Base-by-base conservation (phyloP, 2,888 invertebrate species). In the Dorcus parallelipipedus region DNA sequence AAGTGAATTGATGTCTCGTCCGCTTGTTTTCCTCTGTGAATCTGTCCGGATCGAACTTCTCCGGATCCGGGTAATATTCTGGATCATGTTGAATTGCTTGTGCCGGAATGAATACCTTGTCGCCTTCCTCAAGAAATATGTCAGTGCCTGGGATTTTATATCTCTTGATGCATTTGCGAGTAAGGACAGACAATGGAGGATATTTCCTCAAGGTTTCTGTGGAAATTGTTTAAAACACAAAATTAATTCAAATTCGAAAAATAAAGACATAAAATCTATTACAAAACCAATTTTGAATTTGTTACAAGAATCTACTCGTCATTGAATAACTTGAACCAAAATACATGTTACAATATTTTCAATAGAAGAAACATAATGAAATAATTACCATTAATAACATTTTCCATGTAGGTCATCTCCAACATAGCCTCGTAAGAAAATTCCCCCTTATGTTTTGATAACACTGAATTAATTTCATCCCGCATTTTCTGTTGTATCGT, bases 21-120 rank as follows among this genome's bases (percentile, higher is more conserved):
- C 70, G 70, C 62, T 76, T 79, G 53, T 79, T 80, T 58, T 79
- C 78, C 14, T 81, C 80, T 48, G 72, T 76, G 69, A 85, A 85
- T 64, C 85, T 75, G 54, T 84, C 82, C 0, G 85, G 86, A 68
- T 82, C 77, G 67, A 86, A 86, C 38, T 63, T 67, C 42, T 82
- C 80, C 0, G 86, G 86, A 39, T 83, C 75, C 0, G 83, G 81
- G 67, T 80, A 85, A 71, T 81, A 80, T 58, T 82, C 76, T 1
- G 82, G 80, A 71, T 85, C 84, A 62, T 81, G 79, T 61, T 86
- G 86, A 47, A 86, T 68, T 1, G 81, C 83, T 65, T 80, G 80
- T 55, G 83, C 79, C 2, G 85, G 84, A 64, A 86, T 79, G 8
- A 82, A 70, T 2, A 84, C 79, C 1, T 81, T 76, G 59, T 80